phyloP scores from a whole-genome alignment of 2,888 invertebrate genomes.

The Sinotaia quadrata region DNA sequence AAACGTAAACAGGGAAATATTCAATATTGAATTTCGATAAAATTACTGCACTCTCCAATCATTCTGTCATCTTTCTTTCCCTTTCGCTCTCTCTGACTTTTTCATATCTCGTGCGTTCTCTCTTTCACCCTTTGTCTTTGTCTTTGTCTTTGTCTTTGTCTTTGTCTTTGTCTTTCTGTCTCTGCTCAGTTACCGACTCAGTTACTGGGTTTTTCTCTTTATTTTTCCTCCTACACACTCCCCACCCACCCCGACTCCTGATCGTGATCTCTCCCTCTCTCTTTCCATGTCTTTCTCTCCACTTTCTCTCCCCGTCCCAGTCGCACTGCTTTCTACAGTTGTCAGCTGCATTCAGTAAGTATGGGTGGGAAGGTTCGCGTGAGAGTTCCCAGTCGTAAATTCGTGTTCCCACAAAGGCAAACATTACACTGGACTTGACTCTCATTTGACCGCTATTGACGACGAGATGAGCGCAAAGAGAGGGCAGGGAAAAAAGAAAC shows the following conservation, averaged over 20 bases:
- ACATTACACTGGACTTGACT: too few relatives aligned
- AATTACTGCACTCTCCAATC: not conserved
- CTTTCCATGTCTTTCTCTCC: not conserved
- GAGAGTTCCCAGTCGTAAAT: too few relatives aligned
- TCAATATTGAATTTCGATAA: not conserved
- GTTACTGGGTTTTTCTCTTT: too few relatives aligned
- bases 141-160: not conserved
- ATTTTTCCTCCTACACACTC: not conserved
- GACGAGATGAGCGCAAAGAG: too few relatives aligned
- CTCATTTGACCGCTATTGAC: too few relatives aligned
- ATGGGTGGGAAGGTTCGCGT: too few relatives aligned
- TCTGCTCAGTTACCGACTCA: too few relatives aligned
- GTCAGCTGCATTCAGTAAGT: too few relatives aligned
- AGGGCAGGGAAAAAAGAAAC: too few relatives aligned
- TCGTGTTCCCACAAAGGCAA: too few relatives aligned
- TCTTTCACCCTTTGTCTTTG: not conserved
- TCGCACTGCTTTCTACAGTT: not conserved
- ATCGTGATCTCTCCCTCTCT: not conserved
- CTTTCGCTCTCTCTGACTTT: not conserved
- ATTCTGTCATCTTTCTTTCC: not conserved
- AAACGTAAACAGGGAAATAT: not conserved
- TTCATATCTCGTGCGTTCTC: not conserved
- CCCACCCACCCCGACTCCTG: not conserved
- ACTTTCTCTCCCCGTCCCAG: not conserved
- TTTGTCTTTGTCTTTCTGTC: not conserved